Base-by-base conservation (phyloP, 2,888 invertebrate genomes). In the Cordilura impudica region DNA sequence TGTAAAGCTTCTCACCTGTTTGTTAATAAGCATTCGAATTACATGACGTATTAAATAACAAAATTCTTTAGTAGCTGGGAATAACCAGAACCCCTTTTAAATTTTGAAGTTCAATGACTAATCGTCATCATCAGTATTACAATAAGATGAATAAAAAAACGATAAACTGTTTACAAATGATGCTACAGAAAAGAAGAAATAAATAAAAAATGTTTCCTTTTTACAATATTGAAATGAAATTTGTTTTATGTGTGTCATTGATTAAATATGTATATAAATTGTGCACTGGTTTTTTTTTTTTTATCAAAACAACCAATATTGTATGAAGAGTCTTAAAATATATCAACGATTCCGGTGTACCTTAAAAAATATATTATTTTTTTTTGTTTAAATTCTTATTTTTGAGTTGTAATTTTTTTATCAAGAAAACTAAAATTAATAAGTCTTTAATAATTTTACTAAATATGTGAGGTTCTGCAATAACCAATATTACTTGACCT, bases 101-200 rank as follows among this genome's bases (percentile, higher is more conserved):
- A 10, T 23, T 29, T 47, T n/a, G 23, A 53, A 58, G 39, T 39
- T 47, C 12, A 67, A 35, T 79, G 79, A 79, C 79, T 79, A 79
- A 79, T 75, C 35, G 8, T 19, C 5, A 43, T 58, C 49, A 65
- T 39, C 73, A 47, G 3, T n/a, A 45, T 49, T 66, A 53, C 63
- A 54, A 60, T 10, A 35, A 19, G 18, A 29, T 39, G 23, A 14
- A 45, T 35, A 69, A 79, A 53, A 29, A 7, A 7, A n/a, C 35
- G 35, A n/a, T 39, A 39, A 39, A 39, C 35, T 12, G 35, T 39
- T 39, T 39, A 39, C 39, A 16, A 12, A 39, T 43, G 58, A 58
- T 43, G 23, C 31, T 43, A 23, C 23, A 14, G 12, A 63, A 31
- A 6, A 47, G n/a, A 47, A 49, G 35, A 51, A 49, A 49, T 23